Evolutionary conservation across 1,140 invertebrate species (phyloP).

Genomic region (Lethocerus indicus): DNA sequence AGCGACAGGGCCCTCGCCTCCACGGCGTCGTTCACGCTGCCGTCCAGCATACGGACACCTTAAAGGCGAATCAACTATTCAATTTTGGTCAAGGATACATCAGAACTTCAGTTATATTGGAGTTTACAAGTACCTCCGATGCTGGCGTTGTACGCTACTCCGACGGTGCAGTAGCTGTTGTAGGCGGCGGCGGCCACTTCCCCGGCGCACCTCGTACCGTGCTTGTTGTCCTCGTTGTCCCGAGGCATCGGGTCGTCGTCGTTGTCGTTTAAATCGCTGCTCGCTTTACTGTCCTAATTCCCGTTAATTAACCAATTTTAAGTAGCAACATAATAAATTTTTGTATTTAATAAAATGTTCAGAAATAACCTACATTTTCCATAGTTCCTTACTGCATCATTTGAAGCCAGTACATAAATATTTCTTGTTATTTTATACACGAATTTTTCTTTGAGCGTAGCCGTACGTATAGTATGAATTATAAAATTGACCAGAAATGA

Average conservation of each 20-base stretch:
- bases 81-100: too few species aligned
- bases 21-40: slow-evolving; percentile 85
- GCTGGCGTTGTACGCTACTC: slow-evolving; percentile 82
- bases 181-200: slow-evolving; percentile 85
- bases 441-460: too few species aligned
- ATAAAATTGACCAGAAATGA: too few species aligned
- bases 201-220: slow-evolving; percentile 82
- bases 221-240: slow-evolving; percentile 86
- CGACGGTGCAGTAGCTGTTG: slow-evolving; percentile 83
- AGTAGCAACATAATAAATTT: too few species aligned
- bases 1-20: slow-evolving; percentile 81
- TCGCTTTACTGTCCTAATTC: slow-evolving; percentile 71
- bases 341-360: too few species aligned
- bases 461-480: too few species aligned
- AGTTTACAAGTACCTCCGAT: slow-evolving; percentile 59
- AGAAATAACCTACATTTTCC: too few species aligned
- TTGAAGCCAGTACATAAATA: too few species aligned
- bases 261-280: slow-evolving; percentile 92
- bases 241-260: slow-evolving; percentile 92
- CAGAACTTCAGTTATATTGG: too few species aligned
- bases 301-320: too few species aligned
- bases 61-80: slow-evolving; percentile 18
- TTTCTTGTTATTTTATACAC: too few species aligned
- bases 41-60: slow-evolving; percentile 89
- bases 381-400: too few species aligned